phyloP scores from a whole-genome alignment of 2,113 vertebrate species.

The Solea solea region DNA sequence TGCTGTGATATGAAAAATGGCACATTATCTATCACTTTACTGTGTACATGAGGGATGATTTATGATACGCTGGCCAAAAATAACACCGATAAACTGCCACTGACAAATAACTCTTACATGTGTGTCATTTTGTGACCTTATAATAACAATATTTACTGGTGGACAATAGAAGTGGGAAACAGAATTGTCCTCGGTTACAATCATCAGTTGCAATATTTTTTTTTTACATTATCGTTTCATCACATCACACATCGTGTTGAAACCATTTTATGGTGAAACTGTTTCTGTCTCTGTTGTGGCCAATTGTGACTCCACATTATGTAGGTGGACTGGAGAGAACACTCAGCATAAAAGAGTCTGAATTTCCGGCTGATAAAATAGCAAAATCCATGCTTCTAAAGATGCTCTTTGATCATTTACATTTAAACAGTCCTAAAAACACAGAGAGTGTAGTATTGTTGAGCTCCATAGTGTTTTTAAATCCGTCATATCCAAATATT shows the following conservation, averaged over 20 bases:
- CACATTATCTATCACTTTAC: constrained; percentile 36
- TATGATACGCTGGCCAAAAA: constrained; percentile 1
- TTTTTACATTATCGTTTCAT: neutral
- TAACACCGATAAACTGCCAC: constrained; percentile 6
- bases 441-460: too few species aligned
- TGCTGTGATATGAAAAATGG: constrained; percentile 38
- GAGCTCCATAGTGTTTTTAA: too few species aligned
- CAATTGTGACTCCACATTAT: constrained; percentile 6
- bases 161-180: neutral
- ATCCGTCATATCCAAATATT: too few species aligned
- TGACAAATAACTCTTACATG: neutral
- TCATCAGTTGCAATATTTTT: neutral
- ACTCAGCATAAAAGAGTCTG: neutral
- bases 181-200: neutral
- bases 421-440: too few species aligned
- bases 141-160: neutral
- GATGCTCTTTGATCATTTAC: too few species aligned
- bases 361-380: neutral
- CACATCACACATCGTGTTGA: neutral
- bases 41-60: constrained; percentile 33
- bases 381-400: too few species aligned
- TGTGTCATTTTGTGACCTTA: constrained; percentile 2
- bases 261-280: neutral
- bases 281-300: neutral
- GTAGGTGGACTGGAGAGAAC: constrained; percentile 1